Base-by-base conservation (phyloP, 2,888 invertebrate genomes). In the Schizotus pectinicornis region DNA sequence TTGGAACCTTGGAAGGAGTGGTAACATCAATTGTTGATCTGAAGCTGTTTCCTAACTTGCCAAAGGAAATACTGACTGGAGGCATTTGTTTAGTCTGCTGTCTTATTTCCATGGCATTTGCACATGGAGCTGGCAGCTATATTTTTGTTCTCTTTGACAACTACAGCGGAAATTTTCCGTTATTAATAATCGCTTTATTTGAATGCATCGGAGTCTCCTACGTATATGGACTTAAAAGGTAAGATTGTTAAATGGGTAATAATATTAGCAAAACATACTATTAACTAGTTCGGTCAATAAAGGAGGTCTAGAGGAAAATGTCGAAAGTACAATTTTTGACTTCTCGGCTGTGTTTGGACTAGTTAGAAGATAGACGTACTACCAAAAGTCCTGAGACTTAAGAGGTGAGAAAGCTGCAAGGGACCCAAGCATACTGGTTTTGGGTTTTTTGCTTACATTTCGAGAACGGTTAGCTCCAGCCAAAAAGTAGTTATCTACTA, bases 11-110 rank as follows among this genome's bases (percentile, higher is more conserved):
- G 12, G 97, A 98, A 78, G 97, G 97, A 3, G 95, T 97, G 9
- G 93, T 96, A 50, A 97, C 97, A 0, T 96, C 96, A 1, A 88
- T 98, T 58, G 94, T 95, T 38, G 98, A 98, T 74, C 91, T 97
- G 89, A 95, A 96, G 74, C 80, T 97, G 8, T 94, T 96, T 74
- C 95, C 95, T 0, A 94, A 94, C 76, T 80, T 96, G 55, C 86
- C 94, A 56, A 96, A 95, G 80, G 95, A 95, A 80, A 88, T 90
- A 63, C 83, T 95, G 7, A 93, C 94, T 2, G 94, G 94, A 73
- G 84, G 83, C 68, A 73, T 96, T 32, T 96, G 96, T 76, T 81
- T 89, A 12, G 79, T 88, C 0, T 95, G 95, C 79, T 95, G 94
- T 74, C 53, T 87, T 2, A 83, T 96, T 58, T 95, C 95, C 0